These are phyloP conservation scores for Patella ulyssiponensis DNA, from an alignment of 2,888 invertebrate species.

Conservation along the genomic window DNA sequence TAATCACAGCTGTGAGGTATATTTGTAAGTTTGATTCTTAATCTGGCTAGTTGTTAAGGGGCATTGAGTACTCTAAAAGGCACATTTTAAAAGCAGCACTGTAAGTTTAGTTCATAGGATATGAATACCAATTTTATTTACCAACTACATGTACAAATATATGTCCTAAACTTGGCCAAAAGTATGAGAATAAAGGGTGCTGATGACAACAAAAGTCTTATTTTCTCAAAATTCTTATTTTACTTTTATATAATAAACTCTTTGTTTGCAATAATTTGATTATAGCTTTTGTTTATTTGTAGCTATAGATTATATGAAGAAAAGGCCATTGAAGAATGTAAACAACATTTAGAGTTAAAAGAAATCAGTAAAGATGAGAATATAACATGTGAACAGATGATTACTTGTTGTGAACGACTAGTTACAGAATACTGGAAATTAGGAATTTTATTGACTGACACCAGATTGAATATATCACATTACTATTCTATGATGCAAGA, in stretches of 20 bases:
- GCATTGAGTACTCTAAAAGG: too few species aligned
- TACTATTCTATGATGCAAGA: slow-evolving; percentile 93
- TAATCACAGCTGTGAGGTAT: too few species aligned
- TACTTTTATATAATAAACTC: background rate
- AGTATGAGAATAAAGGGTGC: too few species aligned
- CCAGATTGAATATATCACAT: slow-evolving; percentile 86
- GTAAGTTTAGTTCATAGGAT: too few species aligned
- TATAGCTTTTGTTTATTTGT: slow-evolving; percentile 23
- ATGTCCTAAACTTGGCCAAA: too few species aligned
- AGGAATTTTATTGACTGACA: slow-evolving; percentile 76
- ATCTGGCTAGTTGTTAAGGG: too few species aligned
- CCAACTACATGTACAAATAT: too few species aligned
- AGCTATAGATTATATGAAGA: slow-evolving; percentile 78
- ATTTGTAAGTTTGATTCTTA: too few species aligned
- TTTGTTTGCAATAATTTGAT: background rate
- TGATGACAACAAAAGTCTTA: too few species aligned
- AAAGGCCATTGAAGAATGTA: slow-evolving; percentile 78
- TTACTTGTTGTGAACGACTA: slow-evolving; percentile 85
- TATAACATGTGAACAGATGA: slow-evolving; percentile 91
- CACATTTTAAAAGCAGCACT: too few species aligned
- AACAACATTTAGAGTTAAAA: slow-evolving; percentile 79
- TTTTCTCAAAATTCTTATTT: background rate
- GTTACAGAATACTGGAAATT: slow-evolving; percentile 74
- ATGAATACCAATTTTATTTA: too few species aligned
- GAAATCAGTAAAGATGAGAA: slow-evolving; percentile 91